phyloP scores from a whole-genome alignment of 2,113 vertebrate species.

The Equus przewalskii region DNA sequence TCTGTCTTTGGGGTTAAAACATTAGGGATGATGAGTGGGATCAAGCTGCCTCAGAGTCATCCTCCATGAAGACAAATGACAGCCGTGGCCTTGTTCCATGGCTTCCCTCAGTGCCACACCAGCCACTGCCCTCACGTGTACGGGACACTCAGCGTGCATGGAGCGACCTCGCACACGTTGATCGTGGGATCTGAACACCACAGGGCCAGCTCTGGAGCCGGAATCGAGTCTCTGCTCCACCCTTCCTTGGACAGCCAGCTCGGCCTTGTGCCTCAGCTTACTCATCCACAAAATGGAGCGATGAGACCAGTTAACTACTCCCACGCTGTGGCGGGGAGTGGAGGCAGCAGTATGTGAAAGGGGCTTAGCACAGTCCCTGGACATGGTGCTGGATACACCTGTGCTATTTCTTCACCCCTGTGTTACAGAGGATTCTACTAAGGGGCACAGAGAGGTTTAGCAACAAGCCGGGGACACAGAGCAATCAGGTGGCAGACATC shows the following conservation, averaged over 20 bases:
- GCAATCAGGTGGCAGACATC: not conserved
- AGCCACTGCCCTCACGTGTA: not conserved
- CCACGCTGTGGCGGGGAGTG: not conserved
- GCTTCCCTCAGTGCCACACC: not conserved
- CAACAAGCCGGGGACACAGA: not conserved
- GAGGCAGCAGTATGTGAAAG: not conserved
- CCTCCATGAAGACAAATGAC: not conserved
- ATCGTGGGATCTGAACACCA: not conserved
- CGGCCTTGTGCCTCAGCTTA: not conserved
- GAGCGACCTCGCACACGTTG: fast-evolving
- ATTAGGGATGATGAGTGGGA: not conserved
- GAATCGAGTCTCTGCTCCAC: not conserved
- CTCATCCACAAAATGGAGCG: not conserved
- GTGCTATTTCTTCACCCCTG: not conserved
- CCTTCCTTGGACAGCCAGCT: not conserved
- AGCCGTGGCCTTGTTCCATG: not conserved
- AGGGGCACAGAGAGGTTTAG: not conserved
- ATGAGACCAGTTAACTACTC: not conserved
- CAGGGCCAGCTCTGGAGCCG: not conserved
- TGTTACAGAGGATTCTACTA: not conserved
- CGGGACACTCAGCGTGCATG: not conserved
- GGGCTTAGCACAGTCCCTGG: not conserved
- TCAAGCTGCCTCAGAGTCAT: not conserved
- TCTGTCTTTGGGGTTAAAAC: not conserved
- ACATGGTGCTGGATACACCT: not conserved